Base-by-base conservation (phyloP, 2,797 vertebrate genomes). In the Erpetoichthys calabaricus region DNA sequence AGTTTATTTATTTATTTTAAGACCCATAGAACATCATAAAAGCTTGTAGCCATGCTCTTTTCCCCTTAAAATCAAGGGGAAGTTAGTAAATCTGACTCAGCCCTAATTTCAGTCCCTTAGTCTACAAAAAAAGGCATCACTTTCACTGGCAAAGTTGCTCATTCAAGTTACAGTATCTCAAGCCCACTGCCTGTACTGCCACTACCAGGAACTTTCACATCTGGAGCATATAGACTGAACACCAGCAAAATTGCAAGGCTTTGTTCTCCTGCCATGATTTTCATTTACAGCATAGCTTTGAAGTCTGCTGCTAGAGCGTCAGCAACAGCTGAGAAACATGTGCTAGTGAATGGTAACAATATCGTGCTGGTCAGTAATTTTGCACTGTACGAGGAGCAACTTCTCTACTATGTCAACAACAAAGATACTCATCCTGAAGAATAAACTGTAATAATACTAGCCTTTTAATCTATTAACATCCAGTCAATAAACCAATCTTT, bases 191-290 rank as follows among this genome's bases (percentile, higher is more conserved):
- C 25, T 25, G 25, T 25, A 43, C 41, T 42, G 59, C 55, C 44
- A 55, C 9, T 8, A 49, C 9, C n/a, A 51, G 51, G 10, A 52
- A 46, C 41, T 5, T 44, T 46, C 83, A 87, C 88, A 90, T 87
- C 88, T 90, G 87, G 86, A 88, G 77, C 75, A 80, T 84, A 25
- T 25, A 25, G 25, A 85, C 75, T 76, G 82, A 77, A 67, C 70
- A 74, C 70, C 77, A 77, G 71, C 5, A 73, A 80, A 75, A 82
- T 74, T 68, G 59, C 70, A 60, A 43, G 67, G 72, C 71, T 67
- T 77, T 87, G 81, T 87, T 85, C 79, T 70, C 72, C 61, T 81
- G 82, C 83, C 78, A 77, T 62, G 45, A 69, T 70, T 67, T 63
- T 68, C 68, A 72, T 79, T 79, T 73, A 68, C 70, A 62, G 5